Base-by-base conservation (phyloP, 2,888 invertebrate species). In the Rotaria magnacalcarata region DNA sequence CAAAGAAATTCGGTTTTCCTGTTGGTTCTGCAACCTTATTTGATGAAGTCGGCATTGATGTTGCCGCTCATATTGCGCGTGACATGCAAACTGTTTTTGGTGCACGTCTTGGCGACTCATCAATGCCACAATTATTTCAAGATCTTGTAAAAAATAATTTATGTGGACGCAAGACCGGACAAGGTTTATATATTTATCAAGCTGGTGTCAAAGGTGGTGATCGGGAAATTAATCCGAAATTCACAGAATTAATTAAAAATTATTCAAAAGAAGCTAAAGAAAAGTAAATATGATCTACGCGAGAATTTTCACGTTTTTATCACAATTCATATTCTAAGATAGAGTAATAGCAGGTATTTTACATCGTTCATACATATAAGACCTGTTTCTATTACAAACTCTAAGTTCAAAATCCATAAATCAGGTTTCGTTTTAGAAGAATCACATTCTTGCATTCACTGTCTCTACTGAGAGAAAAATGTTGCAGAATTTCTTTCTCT, bases 21-120 rank as follows among this genome's bases (percentile, higher is more conserved):
- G 97, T 99, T 2, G 99, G 99, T 84, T 95, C 95, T 2, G 97
- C 96, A 47, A 98, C 99, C 0, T 93, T 99, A 60, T 94, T 95
- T 58, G 99, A 99, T 91, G 99, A 99, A 90, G 89, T 89, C 47
- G 89, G 89, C 87, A 93, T 96, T 87, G 87, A 98, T 92, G 97
- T 98, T 41, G 97, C 95, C 56, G 93, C 95, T 3, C 99, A 99
- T 90, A 97, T 99, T 89, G 95, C 95, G 27, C 94, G 94, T 7
- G 95, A 97, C 92, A 93, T 98, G 86, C 92, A 93, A 7, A 94
- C 95, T 91, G 94, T 94, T 0, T 95, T 97, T 89, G 97, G 96
- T 10, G 94, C 94, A 4, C 93, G 97, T 88, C 94, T 96, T 58
- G 54, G 67, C 87, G 91, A 88, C 88, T 97, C 97, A 58, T 89